These are phyloP conservation scores for Amyelois transitella DNA, from an alignment of 1,140 invertebrate species.

Conservation along the genomic window DNA sequence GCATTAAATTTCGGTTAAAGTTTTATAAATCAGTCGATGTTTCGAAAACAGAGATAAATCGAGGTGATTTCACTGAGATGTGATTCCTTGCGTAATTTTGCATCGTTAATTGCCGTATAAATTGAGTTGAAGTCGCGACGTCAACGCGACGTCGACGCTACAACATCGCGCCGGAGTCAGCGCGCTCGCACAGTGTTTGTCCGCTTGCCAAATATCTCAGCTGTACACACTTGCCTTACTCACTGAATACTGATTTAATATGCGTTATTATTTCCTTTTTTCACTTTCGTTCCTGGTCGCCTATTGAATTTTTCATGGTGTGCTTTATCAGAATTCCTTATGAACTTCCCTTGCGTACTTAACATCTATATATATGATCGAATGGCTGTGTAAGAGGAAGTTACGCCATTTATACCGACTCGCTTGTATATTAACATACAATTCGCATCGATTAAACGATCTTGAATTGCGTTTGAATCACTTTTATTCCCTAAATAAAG, in stretches of 20 bases:
- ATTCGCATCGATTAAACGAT: constrained; percentile 53
- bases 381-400: constrained; percentile 52
- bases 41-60: constrained; percentile 21
- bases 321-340: constrained; percentile 61
- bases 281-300: constrained; percentile 54
- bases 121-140: constrained; percentile 12
- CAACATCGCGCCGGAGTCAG: constrained; percentile 18
- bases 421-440: constrained; percentile 59
- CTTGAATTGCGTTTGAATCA: constrained; percentile 53
- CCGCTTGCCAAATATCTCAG: constrained; percentile 61
- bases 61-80: constrained; percentile 24
- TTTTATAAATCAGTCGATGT: constrained; percentile 18
- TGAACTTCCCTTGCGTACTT: constrained; percentile 34
- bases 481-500: constrained; percentile 63
- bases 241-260: constrained; percentile 63
- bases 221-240: constrained; percentile 45
- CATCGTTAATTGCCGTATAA: constrained; percentile 33
- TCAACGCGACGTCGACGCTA: constrained; percentile 23
- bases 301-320: constrained; percentile 69
- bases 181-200: constrained; percentile 28
- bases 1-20: constrained; percentile 15
- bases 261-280: constrained; percentile 64
- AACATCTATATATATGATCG: constrained; percentile 57
- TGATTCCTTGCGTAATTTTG: constrained; percentile 35
- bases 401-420: constrained; percentile 55